Conservation (phyloP, 2,888 invertebrate species). For the Dolichopus griseipennis region DNA sequence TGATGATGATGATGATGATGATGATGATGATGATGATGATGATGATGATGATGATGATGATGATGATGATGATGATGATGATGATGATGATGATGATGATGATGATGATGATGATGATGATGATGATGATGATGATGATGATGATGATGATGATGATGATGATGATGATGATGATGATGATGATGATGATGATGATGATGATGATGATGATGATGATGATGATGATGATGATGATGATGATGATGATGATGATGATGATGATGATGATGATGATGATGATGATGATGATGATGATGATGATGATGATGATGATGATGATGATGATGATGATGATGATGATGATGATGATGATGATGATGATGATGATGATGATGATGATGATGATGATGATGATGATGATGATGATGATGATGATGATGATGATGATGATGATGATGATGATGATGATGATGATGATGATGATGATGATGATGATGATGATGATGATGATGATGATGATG, state of each 20-base stretch:
- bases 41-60: slow-evolving; percentile 15
- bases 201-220: slow-evolving; percentile 15
- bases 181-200: slow-evolving; percentile 15
- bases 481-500: slow-evolving; percentile 15
- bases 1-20: slow-evolving; percentile 15
- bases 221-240: slow-evolving; percentile 15
- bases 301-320: slow-evolving; percentile 14
- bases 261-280: slow-evolving; percentile 15
- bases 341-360: slow-evolving; percentile 14
- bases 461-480: slow-evolving; percentile 15
- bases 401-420: slow-evolving; percentile 15
- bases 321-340: slow-evolving; percentile 14
- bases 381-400: slow-evolving; percentile 15
- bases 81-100: slow-evolving; percentile 15
- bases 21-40: slow-evolving; percentile 15
- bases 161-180: slow-evolving; percentile 15
- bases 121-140: slow-evolving; percentile 15
- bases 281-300: slow-evolving; percentile 15
- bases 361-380: slow-evolving; percentile 14
- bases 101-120: slow-evolving; percentile 15
- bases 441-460: slow-evolving; percentile 15
- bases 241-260: slow-evolving; percentile 15
- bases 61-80: slow-evolving; percentile 15
- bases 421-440: slow-evolving; percentile 15
- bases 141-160: slow-evolving; percentile 15